phyloP scores from a whole-genome alignment of 2,113 vertebrate genomes.

The Anguilla rostrata region DNA sequence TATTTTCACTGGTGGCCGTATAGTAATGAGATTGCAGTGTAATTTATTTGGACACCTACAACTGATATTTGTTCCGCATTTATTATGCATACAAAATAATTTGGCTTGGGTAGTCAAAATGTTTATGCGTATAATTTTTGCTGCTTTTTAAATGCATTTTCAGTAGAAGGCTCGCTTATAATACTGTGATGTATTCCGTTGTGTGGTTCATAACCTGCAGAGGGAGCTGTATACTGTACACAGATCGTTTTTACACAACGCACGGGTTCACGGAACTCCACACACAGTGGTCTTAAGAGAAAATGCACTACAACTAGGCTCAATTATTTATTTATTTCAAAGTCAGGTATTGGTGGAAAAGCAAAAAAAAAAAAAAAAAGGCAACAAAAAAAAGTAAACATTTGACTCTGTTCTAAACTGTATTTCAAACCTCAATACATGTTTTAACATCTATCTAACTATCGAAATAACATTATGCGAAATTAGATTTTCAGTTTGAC shows the following conservation, averaged over 20 bases:
- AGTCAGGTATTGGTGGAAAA: slow-evolving; percentile 56
- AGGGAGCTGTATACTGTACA: not conserved
- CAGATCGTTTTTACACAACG: no score
- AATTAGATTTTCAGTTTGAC: slow-evolving; percentile 62
- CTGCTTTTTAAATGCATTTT: no score
- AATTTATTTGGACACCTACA: no score
- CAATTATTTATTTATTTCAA: slow-evolving; percentile 61
- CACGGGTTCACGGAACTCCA: not conserved
- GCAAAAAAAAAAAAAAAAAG: slow-evolving; percentile 31
- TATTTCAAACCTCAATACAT: slow-evolving; percentile 53
- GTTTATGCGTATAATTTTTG: no score
- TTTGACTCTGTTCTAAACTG: slow-evolving; percentile 49
- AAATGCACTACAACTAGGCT: slow-evolving; percentile 28
- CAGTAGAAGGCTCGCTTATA: no score
- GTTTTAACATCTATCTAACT: slow-evolving; percentile 35
- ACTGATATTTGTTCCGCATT: no score
- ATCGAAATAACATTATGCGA: slow-evolving; percentile 57
- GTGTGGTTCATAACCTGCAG: not conserved
- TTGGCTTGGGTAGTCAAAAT: no score
- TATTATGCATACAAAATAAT: no score
- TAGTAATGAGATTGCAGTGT: no score
- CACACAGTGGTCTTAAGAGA: not conserved
- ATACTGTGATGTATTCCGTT: not conserved
- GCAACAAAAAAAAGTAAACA: slow-evolving; percentile 19
- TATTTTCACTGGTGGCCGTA: no score